These are phyloP conservation scores for Orthonychiurus folsomi DNA, from an alignment of 2,888 invertebrate genomes.

Conservation along the genomic window DNA sequence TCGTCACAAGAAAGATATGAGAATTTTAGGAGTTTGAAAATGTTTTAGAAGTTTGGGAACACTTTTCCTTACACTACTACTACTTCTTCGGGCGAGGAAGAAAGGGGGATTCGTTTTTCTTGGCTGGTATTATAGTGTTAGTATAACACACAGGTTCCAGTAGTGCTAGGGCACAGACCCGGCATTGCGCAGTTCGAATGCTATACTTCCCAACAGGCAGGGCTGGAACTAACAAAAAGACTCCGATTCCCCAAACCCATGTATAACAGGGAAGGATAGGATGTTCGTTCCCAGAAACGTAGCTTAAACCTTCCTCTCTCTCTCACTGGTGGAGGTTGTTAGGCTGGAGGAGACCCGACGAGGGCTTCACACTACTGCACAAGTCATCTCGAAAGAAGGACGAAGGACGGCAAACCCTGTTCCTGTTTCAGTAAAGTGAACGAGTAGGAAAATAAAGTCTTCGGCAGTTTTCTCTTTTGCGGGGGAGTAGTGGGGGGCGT, in stretches of 20 bases:
- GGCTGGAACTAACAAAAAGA: no score
- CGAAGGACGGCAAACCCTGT: not conserved
- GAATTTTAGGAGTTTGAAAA: not conserved
- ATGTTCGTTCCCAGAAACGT: no score
- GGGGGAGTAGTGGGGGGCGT: no score
- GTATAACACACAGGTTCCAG: not conserved
- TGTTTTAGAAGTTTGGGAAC: not conserved
- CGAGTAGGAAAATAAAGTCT: not conserved
- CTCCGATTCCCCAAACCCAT: no score
- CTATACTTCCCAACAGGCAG: not conserved
- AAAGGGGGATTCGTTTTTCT: not conserved
- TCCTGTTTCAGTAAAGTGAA: not conserved
- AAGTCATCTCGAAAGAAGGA: not conserved
- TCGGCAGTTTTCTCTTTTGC: no score
- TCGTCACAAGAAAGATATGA: not conserved
- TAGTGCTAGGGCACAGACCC: not conserved
- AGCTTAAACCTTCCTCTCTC: no score
- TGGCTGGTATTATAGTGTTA: not conserved
- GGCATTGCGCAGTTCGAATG: constrained; percentile 1
- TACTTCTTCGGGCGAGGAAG: not conserved
- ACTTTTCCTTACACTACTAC: not conserved
- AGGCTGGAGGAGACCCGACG: no score
- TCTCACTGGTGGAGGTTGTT: no score
- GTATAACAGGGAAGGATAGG: no score
- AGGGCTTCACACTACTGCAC: not conserved